Evolutionary conservation across 2,888 invertebrate genomes (phyloP).

Genomic region (Stenotaenia linearis): DNA sequence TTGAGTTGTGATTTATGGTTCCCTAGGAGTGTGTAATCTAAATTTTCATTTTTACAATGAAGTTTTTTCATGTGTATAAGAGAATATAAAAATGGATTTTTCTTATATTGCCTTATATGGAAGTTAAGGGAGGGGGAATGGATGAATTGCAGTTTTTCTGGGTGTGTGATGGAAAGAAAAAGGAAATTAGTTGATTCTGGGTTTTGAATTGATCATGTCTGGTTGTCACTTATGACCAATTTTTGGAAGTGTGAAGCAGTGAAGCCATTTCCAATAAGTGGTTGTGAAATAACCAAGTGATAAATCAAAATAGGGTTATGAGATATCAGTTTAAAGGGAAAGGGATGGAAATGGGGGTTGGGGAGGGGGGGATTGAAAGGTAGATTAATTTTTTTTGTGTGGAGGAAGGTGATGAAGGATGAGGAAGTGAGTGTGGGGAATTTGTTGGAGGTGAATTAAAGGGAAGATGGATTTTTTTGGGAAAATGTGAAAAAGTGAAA

Average conservation of each 20-base stretch:
- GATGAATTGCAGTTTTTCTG: too few relatives aligned
- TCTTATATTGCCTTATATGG: not conserved
- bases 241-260: not conserved
- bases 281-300: slow-evolving; percentile 1
- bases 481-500: too few relatives aligned
- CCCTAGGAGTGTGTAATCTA: slow-evolving; percentile 15
- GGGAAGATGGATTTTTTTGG: too few relatives aligned
- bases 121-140: not conserved
- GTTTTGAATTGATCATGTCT: not conserved
- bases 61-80: not conserved
- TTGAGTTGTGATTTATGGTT: not conserved
- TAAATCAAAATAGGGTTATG: slow-evolving; percentile 6
- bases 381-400: not conserved
- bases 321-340: not conserved
- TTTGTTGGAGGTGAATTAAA: too few relatives aligned
- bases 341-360: not conserved
- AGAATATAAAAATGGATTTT: not conserved
- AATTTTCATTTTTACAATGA: slow-evolving; percentile 12
- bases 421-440: too few relatives aligned
- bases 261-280: slow-evolving; percentile 15
- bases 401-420: too few relatives aligned
- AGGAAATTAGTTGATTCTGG: not conserved
- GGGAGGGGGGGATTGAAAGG: not conserved
- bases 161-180: not conserved
- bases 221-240: slow-evolving; percentile 9